A percentile compares a stretch with the other conserved stretches of the same genome.
These are phyloP conservation scores for Ariolimax columbianus DNA, from an alignment of 2,888 invertebrate species.

Conservation along the genomic window DNA sequence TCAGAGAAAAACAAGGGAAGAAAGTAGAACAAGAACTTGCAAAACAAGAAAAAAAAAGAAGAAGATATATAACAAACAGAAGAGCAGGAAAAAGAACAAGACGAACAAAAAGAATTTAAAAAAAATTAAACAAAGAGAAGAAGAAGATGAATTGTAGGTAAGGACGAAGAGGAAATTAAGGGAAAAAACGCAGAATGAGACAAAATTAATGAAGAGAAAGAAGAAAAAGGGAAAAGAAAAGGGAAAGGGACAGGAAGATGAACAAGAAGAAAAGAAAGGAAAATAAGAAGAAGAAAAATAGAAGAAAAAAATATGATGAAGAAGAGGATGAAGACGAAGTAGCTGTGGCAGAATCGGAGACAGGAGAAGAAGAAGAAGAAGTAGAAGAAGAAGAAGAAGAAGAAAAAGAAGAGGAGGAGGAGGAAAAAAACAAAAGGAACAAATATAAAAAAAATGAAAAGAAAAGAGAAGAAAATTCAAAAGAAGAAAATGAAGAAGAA, in stretches of 20 bases:
- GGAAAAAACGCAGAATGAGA: not conserved
- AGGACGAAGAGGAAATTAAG: not conserved
- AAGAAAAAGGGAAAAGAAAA: not conserved
- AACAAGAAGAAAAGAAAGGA: not conserved
- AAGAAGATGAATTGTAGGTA: not conserved
- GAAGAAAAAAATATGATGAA: not conserved
- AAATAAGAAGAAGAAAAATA: not conserved
- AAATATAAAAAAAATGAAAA: not conserved
- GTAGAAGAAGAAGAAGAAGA: not conserved
- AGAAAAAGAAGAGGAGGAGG: not conserved
- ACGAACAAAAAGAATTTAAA: not conserved
- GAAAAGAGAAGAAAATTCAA: not conserved
- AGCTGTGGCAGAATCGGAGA: too few species aligned
- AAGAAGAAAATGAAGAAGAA: not conserved
- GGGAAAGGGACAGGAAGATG: not conserved
- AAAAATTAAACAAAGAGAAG: too few species aligned
- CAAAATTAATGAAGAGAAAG: not conserved
- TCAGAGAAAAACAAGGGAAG: too few species aligned
- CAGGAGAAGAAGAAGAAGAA: not conserved
- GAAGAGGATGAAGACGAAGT: not conserved
- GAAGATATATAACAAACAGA: too few species aligned
- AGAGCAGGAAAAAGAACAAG: not conserved
- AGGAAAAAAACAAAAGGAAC: not conserved
- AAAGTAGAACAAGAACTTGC: too few species aligned
- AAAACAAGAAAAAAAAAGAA: not conserved